phyloP scores from a whole-genome alignment of 2,797 vertebrate species.

The Syngnathus rostellatus region DNA sequence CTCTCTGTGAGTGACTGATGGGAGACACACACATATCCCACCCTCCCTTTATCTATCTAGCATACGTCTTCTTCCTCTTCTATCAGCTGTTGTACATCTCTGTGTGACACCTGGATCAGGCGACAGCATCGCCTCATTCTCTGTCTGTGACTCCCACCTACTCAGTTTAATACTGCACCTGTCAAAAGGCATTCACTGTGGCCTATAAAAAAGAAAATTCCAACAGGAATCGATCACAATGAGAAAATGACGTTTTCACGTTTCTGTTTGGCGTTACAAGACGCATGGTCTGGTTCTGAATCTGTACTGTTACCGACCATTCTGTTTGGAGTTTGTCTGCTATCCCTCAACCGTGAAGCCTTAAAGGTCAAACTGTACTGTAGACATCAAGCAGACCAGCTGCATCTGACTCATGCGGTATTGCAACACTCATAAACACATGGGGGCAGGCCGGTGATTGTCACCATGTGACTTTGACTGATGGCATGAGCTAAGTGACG shows the following conservation, averaged over 20 bases:
- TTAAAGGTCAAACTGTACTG: slow-evolving; percentile 13
- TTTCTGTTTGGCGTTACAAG: not conserved
- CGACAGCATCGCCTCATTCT: slow-evolving; percentile 29
- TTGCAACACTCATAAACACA: slow-evolving; percentile 31
- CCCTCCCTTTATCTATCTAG: slow-evolving; percentile 35
- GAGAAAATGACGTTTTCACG: not conserved
- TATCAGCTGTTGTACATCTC: slow-evolving; percentile 40
- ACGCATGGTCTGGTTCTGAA: not conserved
- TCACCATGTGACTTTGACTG: slow-evolving; percentile 58
- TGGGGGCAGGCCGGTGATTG: slow-evolving; percentile 27
- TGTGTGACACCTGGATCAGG: slow-evolving; percentile 54
- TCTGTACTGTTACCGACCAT: not conserved
- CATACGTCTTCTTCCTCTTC: slow-evolving; percentile 37
- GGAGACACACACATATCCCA: slow-evolving; percentile 34
- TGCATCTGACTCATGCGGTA: slow-evolving; percentile 56
- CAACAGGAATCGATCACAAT: not conserved
- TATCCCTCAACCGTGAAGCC: not conserved
- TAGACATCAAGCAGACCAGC: slow-evolving; percentile 40
- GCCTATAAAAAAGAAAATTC: not conserved
- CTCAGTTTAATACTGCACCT: slow-evolving; percentile 30
- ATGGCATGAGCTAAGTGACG: slow-evolving; percentile 60
- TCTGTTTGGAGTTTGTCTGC: not conserved
- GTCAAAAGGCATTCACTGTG: slow-evolving; percentile 12
- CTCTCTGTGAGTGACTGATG: slow-evolving; percentile 71
- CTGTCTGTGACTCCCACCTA: slow-evolving; percentile 8